Percentiles rank a stretch among this genome's conserved stretches.
Evolutionary conservation across 2,113 vertebrate species (phyloP).

Genomic region (Diadophis punctatus): DNA sequence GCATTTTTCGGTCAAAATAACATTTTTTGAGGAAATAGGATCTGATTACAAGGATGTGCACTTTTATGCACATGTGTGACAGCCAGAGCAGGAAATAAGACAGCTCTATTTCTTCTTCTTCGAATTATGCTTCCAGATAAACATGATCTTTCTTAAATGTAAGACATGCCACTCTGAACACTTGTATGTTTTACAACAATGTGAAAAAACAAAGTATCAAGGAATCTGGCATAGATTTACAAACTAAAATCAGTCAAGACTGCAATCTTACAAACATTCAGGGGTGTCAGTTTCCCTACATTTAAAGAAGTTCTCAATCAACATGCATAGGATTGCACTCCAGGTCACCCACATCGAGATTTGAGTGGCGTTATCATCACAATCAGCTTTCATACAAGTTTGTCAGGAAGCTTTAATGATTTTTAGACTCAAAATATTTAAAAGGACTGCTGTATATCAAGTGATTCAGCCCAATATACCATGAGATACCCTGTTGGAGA

Average conservation of each 20-base stretch:
- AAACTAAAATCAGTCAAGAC: neutral
- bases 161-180: neutral
- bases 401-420: constrained; percentile 26
- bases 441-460: constrained; percentile 22
- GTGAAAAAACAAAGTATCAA: constrained; percentile 5
- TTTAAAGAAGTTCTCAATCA: neutral
- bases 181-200: neutral
- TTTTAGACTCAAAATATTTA: constrained; percentile 12
- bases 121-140: constrained; percentile 41
- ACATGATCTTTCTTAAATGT: constrained; percentile 25
- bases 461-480: constrained; percentile 30
- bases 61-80: constrained; percentile 23
- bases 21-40: constrained; percentile 32
- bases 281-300: neutral
- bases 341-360: constrained; percentile 5
- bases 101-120: constrained; percentile 13
- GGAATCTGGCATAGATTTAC: neutral
- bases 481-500: constrained; percentile 30
- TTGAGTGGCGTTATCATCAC: constrained; percentile 14
- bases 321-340: neutral
- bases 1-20: constrained; percentile 40
- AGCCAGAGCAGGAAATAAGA: constrained; percentile 5
- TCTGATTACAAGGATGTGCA: constrained; percentile 55
- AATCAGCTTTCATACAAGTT: constrained; percentile 18
- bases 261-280: neutral